These are phyloP conservation scores for Melanchra persicariae DNA, from an alignment of 2,888 invertebrate genomes.

Conservation along the genomic window DNA sequence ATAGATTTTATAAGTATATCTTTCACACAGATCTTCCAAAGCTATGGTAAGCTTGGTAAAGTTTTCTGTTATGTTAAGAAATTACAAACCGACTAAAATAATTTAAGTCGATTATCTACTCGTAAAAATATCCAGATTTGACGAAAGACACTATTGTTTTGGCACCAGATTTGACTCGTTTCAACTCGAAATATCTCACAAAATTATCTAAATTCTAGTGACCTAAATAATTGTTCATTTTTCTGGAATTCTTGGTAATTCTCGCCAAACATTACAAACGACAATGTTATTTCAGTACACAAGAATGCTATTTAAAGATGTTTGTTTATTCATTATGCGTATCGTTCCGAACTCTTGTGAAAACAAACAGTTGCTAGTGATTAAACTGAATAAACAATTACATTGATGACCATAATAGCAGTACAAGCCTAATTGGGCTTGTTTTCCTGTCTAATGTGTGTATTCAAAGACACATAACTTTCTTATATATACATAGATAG, in stretches of 20 bases:
- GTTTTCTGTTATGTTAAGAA: too few species aligned
- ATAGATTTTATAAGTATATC: too few species aligned
- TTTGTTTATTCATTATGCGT: constrained; percentile 10
- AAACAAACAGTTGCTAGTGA: constrained; percentile 12
- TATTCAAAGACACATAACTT: constrained; percentile 23
- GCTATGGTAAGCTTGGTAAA: too few species aligned
- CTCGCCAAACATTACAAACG: constrained; percentile 8
- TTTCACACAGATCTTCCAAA: too few species aligned
- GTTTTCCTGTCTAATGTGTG: constrained; percentile 19
- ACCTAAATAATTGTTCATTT: constrained; percentile 11
- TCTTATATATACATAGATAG: background rate
- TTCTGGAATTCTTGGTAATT: background rate
- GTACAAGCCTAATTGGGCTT: background rate
- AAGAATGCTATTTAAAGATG: constrained; percentile 5
- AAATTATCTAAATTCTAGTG: constrained; percentile 8
- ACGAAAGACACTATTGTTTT: background rate
- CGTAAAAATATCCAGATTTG: background rate
- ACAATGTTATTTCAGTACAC: constrained; percentile 13
- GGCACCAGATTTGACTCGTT: background rate
- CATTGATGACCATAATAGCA: background rate
- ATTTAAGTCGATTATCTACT: too few species aligned
- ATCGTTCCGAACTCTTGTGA: background rate
- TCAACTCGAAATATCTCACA: constrained; percentile 1
- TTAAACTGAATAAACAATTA: constrained; percentile 21
- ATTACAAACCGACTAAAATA: too few species aligned